Base-by-base conservation (phyloP, 2,113 vertebrate species). In the Notarius lentiginosus region DNA sequence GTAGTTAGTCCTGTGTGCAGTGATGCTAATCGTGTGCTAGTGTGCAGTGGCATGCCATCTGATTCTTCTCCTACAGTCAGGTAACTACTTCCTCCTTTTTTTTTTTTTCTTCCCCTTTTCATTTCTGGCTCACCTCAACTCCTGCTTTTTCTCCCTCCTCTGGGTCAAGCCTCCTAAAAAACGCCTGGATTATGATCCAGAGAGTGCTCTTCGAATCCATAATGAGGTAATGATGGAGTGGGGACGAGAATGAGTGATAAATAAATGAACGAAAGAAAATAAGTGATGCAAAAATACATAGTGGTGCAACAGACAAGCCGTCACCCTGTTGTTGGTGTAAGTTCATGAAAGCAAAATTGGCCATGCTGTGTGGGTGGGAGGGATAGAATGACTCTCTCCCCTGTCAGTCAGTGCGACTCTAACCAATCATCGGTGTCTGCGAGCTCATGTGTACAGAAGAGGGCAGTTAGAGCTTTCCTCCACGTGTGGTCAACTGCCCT, bases 91-190 rank as follows among this genome's bases (percentile, higher is more conserved):
- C 86, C 70, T 83, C 66, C 65, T 61, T 41, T 30, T 30, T 30
- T 30, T 30, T 30, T 87, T 89, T 90, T 68, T 87, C 86, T 89
- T 61, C 60, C 81, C 87, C 82, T 85, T 68, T 76, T 91, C 49
- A 90, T 90, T 53, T 86, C 84, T 77, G 63, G 24, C 79, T 85
- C 87, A 86, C 85, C 85, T 82, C 85, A 60, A 75, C 68, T 55
- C 61, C 83, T 77, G 56, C 55, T 85, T 24, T 86, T 60, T 87
- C 70, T 60, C 82, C 80, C 83, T 88, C 66, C 66, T 84, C 76
- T 90, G 86, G 70, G 61, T 79, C 84, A 89, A 91, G 90, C 90
- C 90, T 88, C 90, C 90, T 66, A 91, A 91, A 91, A 91, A 91
- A 87, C 77, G 27, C n/a, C 88, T 91, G 5, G 90, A 91, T 90